Evolutionary conservation across 2,113 vertebrate species (phyloP).

Genomic region (Diphyllodes magnificus): DNA sequence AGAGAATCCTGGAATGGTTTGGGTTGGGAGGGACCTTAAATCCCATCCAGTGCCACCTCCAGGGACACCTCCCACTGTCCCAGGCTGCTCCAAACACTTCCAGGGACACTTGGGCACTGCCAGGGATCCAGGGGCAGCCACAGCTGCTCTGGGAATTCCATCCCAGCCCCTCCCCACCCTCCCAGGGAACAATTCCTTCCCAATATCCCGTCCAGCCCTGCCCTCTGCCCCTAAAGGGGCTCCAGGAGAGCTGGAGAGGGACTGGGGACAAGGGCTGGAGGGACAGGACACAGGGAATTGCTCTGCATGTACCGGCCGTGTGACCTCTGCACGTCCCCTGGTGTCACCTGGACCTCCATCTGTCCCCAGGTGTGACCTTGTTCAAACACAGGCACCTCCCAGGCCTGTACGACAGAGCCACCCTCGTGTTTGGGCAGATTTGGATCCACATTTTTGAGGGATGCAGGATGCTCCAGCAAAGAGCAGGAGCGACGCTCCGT

Average conservation of each 20-base stretch:
- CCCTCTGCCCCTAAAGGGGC: neutral
- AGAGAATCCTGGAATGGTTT: no score
- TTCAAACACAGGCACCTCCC: neutral
- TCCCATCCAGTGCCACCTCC: accelerated
- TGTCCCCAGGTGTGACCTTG: neutral
- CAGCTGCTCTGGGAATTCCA: neutral
- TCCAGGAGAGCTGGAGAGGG: no score
- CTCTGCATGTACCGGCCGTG: accelerated
- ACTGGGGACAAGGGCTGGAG: no score
- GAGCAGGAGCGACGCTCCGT: neutral
- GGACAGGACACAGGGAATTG: neutral
- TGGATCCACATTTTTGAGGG: neutral
- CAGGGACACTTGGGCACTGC: neutral
- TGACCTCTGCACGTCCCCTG: no score
- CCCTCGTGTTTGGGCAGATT: neutral
- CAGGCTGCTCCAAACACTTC: neutral
- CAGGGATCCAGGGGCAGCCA: neutral
- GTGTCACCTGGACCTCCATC: neutral
- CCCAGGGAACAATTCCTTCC: neutral
- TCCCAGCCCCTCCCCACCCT: neutral
- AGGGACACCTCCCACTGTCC: neutral
- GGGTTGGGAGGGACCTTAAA: neutral
- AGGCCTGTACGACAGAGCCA: neutral
- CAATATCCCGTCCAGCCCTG: neutral
- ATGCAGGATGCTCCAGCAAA: neutral